A percentile compares a stretch with the other conserved stretches of the same genome.
phyloP scores from a whole-genome alignment of 1,140 invertebrate genomes.

The Phthorimaea operculella region DNA sequence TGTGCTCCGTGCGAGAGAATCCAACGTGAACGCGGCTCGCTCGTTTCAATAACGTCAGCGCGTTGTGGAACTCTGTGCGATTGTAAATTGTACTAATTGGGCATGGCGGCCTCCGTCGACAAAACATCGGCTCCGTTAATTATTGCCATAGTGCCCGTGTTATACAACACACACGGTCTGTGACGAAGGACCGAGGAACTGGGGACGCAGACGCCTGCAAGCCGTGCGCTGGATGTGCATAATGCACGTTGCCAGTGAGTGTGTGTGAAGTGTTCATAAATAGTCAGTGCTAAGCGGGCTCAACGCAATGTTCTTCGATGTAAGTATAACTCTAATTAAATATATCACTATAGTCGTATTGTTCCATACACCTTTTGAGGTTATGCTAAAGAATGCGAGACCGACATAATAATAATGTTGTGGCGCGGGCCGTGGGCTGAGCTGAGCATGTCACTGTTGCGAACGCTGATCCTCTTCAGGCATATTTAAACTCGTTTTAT shows the following conservation, averaged over 20 bases:
- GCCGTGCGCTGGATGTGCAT: constrained; percentile 40
- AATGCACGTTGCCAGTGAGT: constrained; percentile 51
- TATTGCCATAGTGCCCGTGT: constrained; percentile 39
- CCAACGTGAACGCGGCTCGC: constrained; percentile 55
- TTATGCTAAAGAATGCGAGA: constrained; percentile 45
- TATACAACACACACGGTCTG: constrained; percentile 40
- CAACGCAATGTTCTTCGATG: constrained; percentile 50
- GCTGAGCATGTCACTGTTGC: neutral
- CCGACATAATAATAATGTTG: constrained; percentile 15
- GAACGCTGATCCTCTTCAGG: neutral
- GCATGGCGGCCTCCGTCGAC: constrained; percentile 51
- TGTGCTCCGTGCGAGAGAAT: constrained; percentile 48
- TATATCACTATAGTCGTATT: constrained; percentile 19
- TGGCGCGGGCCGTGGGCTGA: neutral
- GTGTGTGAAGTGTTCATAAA: constrained; percentile 60
- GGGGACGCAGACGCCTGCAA: constrained; percentile 34
- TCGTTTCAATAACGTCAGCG: constrained; percentile 60
- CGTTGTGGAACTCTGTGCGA: constrained; percentile 51
- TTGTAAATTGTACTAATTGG: constrained; percentile 66
- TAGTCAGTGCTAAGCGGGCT: constrained; percentile 56
- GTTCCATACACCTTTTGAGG: constrained; percentile 46
- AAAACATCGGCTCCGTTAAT: constrained; percentile 52
- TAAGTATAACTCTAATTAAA: constrained; percentile 41
- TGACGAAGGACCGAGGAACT: constrained; percentile 39
- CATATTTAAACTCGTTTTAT: constrained; percentile 7